A percentile compares a stretch with the other conserved stretches of the same genome.
phyloP scores from a whole-genome alignment of 2,113 vertebrate species.

The Camelus dromedarius region DNA sequence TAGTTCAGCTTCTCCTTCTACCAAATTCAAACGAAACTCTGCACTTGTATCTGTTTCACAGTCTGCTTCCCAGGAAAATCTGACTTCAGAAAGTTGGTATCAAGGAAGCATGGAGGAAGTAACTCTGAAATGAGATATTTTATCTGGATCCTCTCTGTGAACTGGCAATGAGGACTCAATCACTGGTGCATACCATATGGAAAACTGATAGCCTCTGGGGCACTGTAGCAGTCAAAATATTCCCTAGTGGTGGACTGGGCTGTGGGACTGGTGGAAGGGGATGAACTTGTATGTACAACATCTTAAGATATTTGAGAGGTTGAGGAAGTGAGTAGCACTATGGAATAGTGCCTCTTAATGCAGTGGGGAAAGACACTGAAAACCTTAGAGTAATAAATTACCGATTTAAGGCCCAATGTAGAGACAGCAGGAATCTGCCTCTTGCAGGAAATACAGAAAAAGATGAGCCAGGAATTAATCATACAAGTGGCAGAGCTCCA shows the following conservation, averaged over 20 bases:
- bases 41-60: not conserved
- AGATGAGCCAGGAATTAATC: slow-evolving; percentile 11
- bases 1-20: not conserved
- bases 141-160: not conserved
- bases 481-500: not conserved
- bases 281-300: not conserved
- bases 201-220: not conserved
- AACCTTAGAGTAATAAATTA: not conserved
- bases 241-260: not conserved
- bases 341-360: not conserved
- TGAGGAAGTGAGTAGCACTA: not conserved
- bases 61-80: not conserved
- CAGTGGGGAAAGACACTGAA: not conserved
- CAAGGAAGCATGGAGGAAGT: not conserved
- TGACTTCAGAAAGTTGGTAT: not conserved
- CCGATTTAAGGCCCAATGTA: not conserved
- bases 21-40: not conserved
- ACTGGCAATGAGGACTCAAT: not conserved
- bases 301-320: not conserved
- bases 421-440: not conserved
- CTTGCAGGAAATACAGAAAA: not conserved
- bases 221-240: not conserved
- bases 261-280: not conserved
- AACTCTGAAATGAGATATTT: not conserved
- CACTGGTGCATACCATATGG: not conserved